Conservation (phyloP, 2,797 vertebrate species). For the Urophycis tenuis region DNA sequence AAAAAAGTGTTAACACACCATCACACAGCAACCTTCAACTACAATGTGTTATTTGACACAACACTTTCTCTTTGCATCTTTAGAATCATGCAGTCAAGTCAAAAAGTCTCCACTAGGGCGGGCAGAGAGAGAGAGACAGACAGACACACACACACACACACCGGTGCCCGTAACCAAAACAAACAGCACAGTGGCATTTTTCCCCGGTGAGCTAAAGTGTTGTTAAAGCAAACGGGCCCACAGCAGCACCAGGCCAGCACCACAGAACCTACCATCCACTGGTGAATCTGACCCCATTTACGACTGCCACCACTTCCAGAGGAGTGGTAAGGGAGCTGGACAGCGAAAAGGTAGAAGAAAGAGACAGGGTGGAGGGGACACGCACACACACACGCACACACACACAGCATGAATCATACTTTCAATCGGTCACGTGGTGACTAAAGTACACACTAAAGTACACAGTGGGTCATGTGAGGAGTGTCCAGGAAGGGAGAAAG, state of each 20-base stretch:
- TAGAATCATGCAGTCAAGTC: neutral
- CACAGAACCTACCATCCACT: slow-evolving; percentile 93
- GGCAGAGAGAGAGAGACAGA: neutral
- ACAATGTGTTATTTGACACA: neutral
- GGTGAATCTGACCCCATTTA: slow-evolving; percentile 98
- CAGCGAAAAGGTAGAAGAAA: slow-evolving; percentile 28
- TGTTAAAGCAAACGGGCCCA: slow-evolving; percentile 37
- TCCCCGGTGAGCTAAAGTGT: neutral
- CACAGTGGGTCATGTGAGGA: neutral
- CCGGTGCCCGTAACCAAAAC: neutral
- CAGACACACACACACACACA: neutral
- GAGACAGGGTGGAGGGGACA: slow-evolving; percentile 50
- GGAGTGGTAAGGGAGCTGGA: slow-evolving; percentile 80
- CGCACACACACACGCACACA: slow-evolving; percentile 8
- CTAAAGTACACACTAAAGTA: slow-evolving; percentile 24
- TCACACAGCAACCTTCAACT: neutral
- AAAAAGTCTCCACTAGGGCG: neutral
- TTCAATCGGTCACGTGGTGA: slow-evolving; percentile 22
- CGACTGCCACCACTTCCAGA: slow-evolving; percentile 74
- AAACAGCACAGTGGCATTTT: neutral
- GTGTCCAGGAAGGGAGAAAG: neutral
- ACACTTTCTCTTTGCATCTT: neutral
- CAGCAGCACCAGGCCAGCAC: slow-evolving; percentile 44
- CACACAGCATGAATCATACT: slow-evolving; percentile 37
- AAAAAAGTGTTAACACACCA: neutral